phyloP scores from a whole-genome alignment of 2,113 vertebrate genomes.

The Glareola pratincola region DNA sequence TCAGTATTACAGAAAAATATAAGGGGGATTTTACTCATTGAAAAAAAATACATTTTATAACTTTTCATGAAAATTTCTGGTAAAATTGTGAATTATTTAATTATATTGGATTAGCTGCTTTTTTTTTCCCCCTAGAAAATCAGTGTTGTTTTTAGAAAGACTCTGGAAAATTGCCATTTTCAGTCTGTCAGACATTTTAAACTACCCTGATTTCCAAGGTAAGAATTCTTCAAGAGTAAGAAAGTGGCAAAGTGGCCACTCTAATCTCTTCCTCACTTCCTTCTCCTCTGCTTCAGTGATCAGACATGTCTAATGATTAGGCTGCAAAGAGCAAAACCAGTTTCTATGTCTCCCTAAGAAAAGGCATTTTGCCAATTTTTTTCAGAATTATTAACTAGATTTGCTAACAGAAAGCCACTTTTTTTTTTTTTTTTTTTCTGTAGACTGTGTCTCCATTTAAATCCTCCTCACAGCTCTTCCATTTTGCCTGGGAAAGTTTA shows the following conservation, averaged over 20 bases:
- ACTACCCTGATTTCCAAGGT: neutral
- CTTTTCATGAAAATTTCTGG: neutral
- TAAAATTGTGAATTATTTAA: neutral
- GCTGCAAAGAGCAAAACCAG: neutral
- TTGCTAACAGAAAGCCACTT: neutral
- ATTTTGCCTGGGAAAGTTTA: conserved; percentile 23
- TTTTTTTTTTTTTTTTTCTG: neutral
- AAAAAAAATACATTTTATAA: neutral
- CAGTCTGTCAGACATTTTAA: neutral
- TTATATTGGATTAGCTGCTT: neutral
- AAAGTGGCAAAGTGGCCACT: neutral
- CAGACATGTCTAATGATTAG: neutral
- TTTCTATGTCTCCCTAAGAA: conserved; percentile 1
- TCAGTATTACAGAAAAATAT: neutral
- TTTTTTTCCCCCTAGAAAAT: neutral
- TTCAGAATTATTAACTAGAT: neutral
- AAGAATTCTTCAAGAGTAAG: neutral
- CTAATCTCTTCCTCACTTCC: conserved; percentile 47
- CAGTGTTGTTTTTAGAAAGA: neutral
- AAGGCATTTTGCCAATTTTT: conserved; percentile 1
- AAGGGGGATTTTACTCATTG: neutral
- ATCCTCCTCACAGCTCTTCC: conserved; percentile 15
- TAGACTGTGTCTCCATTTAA: neutral
- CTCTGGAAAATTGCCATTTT: neutral
- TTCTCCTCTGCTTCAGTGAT: conserved; percentile 43